Base-by-base conservation (phyloP, 1,140 invertebrate genomes). In the Rhysida immarginata region DNA sequence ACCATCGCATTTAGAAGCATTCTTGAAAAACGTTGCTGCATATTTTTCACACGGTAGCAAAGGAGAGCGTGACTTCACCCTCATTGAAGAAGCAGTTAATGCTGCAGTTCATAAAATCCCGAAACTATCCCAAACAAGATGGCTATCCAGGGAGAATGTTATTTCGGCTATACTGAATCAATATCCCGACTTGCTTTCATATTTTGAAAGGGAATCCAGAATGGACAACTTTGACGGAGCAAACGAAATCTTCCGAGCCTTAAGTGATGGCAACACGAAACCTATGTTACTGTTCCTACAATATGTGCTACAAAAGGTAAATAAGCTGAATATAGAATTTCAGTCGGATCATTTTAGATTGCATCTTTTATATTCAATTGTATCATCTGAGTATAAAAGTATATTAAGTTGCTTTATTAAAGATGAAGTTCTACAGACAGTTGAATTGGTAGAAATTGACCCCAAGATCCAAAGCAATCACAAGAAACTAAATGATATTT, bases 261-360 rank as follows among this genome's bases (percentile, higher is more conserved):
- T 35, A 35, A 35, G 29, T 16, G 16, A 35, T 35, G 21, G 8
- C 25, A 50, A 53, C 35, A 58, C 44, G 14, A 58, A 49, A 25
- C 52, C 48, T 35, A 35, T 35, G 29, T 35, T 35, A 35, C 29
- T 35, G 16, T 35, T 35, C 16, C 29, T 35, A 5, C 29, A 35
- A 16, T 35, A 35, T n/a, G n/a, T n/a, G n/a, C n/a, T n/a, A n/a
- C n/a, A 35, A 35, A 35, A 35, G 29, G 29, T 35, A 35, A 35
- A 35, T 16, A 35, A 8, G 16, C 29, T 35, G 29, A 35, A 35
- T 16, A 35, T 35, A 8, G 29, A 35, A 35, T 35, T 35, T 35
- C 29, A 35, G 29, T 35, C 29, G 16, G 29, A 35, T 16, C 29
- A 35, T 35, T 35, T 35, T 16, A 35, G 29, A 35, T 35, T 35